phyloP scores from a whole-genome alignment of 2,113 vertebrate genomes.

The Myrmecophaga tridactyla region DNA sequence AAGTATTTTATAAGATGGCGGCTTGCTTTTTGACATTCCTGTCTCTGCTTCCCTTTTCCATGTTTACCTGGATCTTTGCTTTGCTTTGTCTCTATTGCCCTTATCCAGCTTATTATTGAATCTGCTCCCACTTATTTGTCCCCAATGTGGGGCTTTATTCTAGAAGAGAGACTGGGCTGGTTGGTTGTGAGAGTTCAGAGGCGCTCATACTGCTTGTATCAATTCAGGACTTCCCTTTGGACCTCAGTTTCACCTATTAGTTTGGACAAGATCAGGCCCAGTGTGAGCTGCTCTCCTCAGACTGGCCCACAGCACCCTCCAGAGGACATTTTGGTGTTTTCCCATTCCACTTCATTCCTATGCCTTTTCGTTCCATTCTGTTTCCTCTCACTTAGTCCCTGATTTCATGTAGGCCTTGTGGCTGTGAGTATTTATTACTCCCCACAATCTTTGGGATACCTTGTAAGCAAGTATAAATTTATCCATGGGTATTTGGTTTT shows the following conservation, averaged over 20 bases:
- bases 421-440: neutral
- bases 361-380: neutral
- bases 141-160: neutral
- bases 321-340: neutral
- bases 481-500: neutral
- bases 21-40: neutral
- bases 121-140: neutral
- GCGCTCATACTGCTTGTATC: neutral
- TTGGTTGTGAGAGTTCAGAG: neutral
- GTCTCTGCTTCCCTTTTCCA: neutral
- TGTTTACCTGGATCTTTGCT: neutral
- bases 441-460: neutral
- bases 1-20: neutral
- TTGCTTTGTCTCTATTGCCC: neutral
- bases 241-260: neutral
- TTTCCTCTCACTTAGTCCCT: neutral
- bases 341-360: neutral
- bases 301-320: neutral
- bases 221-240: neutral
- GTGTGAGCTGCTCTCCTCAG: neutral
- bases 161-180: neutral
- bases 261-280: neutral
- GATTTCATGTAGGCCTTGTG: neutral
- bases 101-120: neutral
- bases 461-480: neutral